These are phyloP conservation scores for Hypena proboscidalis DNA, from an alignment of 2,888 invertebrate species.

Conservation along the genomic window DNA sequence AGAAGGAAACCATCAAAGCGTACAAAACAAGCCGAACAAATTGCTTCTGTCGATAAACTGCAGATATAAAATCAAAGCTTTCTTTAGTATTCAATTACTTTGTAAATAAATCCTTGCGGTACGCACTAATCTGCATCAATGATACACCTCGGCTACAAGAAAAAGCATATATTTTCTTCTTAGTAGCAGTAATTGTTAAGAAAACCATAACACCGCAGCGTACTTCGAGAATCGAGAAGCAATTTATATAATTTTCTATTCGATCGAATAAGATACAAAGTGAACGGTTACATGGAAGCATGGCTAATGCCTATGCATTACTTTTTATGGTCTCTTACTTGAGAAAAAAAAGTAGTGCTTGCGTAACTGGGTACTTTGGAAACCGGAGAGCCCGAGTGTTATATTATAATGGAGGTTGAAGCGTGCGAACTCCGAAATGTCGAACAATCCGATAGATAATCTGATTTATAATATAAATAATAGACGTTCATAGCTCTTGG, in stretches of 20 bases:
- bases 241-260: conserved; percentile 76
- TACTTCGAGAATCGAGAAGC: conserved; percentile 69
- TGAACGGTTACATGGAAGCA: conserved; percentile 61
- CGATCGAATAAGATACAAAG: conserved; percentile 69
- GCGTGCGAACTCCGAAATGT: conserved; percentile 54
- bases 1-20: too few relatives aligned
- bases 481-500: conserved; percentile 28
- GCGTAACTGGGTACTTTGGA: too few relatives aligned
- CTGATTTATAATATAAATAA: conserved; percentile 52
- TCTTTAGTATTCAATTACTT: conserved; percentile 10
- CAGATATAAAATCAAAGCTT: too few relatives aligned
- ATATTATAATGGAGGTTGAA: conserved; percentile 40
- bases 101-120: conserved; percentile 3
- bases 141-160: conserved; percentile 41
- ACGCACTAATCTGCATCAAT: conserved; percentile 20
- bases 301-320: conserved; percentile 68
- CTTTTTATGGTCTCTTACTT: conserved; percentile 57
- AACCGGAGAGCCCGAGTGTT: too few relatives aligned
- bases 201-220: conserved; percentile 53
- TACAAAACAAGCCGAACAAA: too few relatives aligned
- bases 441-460: conserved; percentile 49
- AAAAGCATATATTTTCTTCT: conserved; percentile 49
- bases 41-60: too few relatives aligned
- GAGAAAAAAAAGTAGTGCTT: conserved; percentile 51
- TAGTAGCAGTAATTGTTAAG: conserved; percentile 60